Percentiles rank a stretch among this genome's conserved stretches.
Conservation (phyloP, 2,113 vertebrate species). For the Paracanthobrama guichenoti region DNA sequence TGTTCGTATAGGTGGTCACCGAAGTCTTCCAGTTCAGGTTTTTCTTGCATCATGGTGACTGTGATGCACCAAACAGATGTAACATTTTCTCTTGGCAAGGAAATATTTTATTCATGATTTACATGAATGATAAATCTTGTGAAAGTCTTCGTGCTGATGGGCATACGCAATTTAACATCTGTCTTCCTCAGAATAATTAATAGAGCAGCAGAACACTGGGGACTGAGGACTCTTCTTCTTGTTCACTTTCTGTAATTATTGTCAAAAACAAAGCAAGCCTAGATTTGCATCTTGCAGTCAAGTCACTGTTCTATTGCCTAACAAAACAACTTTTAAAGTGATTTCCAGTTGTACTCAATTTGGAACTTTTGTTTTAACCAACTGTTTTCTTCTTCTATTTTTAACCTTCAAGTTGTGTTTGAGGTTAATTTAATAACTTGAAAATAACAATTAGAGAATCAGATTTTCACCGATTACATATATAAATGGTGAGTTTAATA, state of each 20-base stretch:
- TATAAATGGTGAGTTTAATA: too few species aligned
- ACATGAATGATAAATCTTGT: slow-evolving; percentile 80
- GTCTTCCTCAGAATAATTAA: slow-evolving; percentile 78
- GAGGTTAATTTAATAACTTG: not conserved
- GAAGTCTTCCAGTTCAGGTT: slow-evolving; percentile 58
- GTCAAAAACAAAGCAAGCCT: slow-evolving; percentile 65
- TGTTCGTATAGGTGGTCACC: slow-evolving; percentile 52
- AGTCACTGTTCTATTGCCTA: slow-evolving; percentile 32
- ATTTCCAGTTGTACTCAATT: not conserved
- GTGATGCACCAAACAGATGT: slow-evolving; percentile 72
- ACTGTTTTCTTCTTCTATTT: not conserved
- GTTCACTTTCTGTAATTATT: slow-evolving; percentile 72
- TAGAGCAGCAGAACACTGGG: slow-evolving; percentile 68
- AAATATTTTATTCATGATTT: slow-evolving; percentile 82
- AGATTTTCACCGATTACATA: too few species aligned
- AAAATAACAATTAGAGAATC: not conserved
- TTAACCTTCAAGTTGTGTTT: not conserved
- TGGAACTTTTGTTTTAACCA: not conserved
- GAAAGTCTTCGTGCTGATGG: slow-evolving; percentile 78
- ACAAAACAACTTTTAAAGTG: slow-evolving; percentile 24
- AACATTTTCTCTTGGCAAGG: slow-evolving; percentile 76
- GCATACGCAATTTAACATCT: slow-evolving; percentile 81
- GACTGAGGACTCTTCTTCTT: slow-evolving; percentile 68
- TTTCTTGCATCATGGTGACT: slow-evolving; percentile 63
- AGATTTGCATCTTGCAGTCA: slow-evolving; percentile 48